Evolutionary conservation across 2,797 vertebrate genomes (phyloP).

Genomic region (Peromyscus eremicus): DNA sequence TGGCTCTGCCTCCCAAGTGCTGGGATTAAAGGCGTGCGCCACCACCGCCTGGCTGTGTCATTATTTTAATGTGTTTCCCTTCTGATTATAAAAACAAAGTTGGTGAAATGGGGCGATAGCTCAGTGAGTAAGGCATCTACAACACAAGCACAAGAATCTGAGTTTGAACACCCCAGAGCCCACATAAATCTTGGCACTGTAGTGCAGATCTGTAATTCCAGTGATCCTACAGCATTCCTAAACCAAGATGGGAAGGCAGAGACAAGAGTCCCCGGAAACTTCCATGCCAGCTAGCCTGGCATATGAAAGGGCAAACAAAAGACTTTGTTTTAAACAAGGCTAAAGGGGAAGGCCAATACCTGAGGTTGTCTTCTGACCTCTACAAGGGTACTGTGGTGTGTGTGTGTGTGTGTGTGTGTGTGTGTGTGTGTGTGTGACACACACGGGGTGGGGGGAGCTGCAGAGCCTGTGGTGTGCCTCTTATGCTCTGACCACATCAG

Average conservation of each 20-base stretch:
- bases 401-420: too few species aligned
- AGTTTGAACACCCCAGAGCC: neutral
- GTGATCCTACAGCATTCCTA: neutral
- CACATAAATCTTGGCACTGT: neutral
- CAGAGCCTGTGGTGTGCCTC: neutral
- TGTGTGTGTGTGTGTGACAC: too few species aligned
- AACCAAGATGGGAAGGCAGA: neutral
- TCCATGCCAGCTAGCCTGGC: neutral
- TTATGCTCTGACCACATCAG: neutral
- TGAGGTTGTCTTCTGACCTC: neutral
- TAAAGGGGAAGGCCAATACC: neutral
- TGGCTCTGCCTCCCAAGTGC: too few species aligned
- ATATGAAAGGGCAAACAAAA: neutral
- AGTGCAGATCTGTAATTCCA: neutral
- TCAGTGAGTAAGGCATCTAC: neutral
- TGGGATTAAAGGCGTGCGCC: too few species aligned
- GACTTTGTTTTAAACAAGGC: neutral
- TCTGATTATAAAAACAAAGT: neutral
- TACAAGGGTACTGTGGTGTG: too few species aligned
- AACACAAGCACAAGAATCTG: neutral
- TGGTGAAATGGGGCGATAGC: neutral
- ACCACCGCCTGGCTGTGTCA: too few species aligned
- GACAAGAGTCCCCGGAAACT: neutral
- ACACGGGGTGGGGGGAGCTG: neutral
- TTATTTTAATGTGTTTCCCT: neutral